Base-by-base conservation (phyloP, 2,797 vertebrate genomes). In the Rhabdophis nuchalis region DNA sequence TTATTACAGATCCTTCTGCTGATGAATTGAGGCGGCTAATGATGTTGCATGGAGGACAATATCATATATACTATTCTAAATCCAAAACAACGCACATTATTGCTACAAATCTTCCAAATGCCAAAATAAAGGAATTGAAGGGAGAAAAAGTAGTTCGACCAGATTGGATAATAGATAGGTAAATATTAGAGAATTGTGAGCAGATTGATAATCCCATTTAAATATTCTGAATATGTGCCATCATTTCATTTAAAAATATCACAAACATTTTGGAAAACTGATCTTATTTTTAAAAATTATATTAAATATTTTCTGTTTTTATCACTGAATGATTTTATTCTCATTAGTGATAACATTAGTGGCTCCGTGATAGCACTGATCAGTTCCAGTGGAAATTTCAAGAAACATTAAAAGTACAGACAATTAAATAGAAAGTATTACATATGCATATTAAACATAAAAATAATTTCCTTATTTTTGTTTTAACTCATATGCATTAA, bases 31-130 rank as follows among this genome's bases (percentile, higher is more conserved):
- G 99, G 93, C 98, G 97, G 93, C 97, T 99, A 91, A 99, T 99
- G 99, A 99, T 99, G 98, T 96, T 99, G 94, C 99, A 99, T 77
- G 99, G 99, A 32, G 99, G 99, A 56, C 99, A 99, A 93, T 99
- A 98, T 96, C 99, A 99, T 87, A 50, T 98, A 46, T 99, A 99
- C 96, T 99, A 99, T 96, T 99, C 99, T 20, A 98, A 98, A 95
- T 98, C 98, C 93, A 99, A 99, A 97, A 99, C 98, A 96, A 99
- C 99, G 61, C 99, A 99, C 96, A 99, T 99, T 96, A 99, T 99
- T 91, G 98, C 99, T 95, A 98, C 98, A 95, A 99, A 99, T 97
- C 98, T 99, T 96, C 98, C 99, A 95, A 98, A 99, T 97, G 97
- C 89, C 97, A 99, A 99, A 98, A 98, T 99, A 95, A 98, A 99